Evolutionary conservation across 2,888 invertebrate genomes (phyloP).

Genomic region (Agrotis clavis): DNA sequence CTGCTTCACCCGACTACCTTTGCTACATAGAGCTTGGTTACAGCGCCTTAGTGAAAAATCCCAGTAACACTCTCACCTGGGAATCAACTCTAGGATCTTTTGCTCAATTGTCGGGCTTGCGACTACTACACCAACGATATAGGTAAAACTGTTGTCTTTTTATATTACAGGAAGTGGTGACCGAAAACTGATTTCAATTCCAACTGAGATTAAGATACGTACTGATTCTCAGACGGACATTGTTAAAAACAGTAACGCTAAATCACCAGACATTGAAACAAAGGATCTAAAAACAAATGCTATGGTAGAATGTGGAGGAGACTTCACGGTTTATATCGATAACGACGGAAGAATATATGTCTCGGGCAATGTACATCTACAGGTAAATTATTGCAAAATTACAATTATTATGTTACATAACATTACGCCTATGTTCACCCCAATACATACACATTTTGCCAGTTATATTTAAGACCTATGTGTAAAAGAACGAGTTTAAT

Average conservation of each 20-base stretch:
- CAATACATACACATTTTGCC: no score
- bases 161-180: constrained; percentile 90
- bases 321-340: constrained; percentile 94
- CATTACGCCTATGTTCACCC: no score
- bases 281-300: constrained; percentile 74
- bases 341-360: constrained; percentile 93
- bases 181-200: constrained; percentile 90
- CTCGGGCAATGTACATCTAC: constrained; percentile 93
- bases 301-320: constrained; percentile 93
- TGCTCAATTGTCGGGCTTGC: no score
- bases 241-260: constrained; percentile 69
- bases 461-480: no score
- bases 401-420: no score
- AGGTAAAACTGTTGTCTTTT: not conserved
- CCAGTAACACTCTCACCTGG: no score
- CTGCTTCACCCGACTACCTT: no score
- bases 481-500: no score
- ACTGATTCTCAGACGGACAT: constrained; percentile 77
- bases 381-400: constrained; percentile 68
- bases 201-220: constrained; percentile 89
- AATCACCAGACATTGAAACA: constrained; percentile 74
- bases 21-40: no score
- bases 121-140: no score
- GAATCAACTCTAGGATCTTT: no score
- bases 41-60: no score